These are phyloP conservation scores for Hydractinia echinata DNA, from an alignment of 30 jellyfish, hydroid and myxozoan genomes.

Conservation along the genomic window DNA sequence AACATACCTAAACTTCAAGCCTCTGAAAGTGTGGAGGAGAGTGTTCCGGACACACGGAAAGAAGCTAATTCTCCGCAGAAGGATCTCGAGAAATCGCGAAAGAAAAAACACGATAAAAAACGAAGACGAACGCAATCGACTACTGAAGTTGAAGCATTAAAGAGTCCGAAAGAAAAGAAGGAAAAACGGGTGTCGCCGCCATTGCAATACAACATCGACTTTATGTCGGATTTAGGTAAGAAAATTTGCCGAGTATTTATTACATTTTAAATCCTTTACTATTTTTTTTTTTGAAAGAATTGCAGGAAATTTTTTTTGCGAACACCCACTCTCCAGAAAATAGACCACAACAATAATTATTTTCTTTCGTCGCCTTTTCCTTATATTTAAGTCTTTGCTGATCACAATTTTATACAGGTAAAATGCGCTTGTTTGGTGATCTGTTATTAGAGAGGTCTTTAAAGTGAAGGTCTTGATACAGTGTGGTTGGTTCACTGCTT, in stretches of 20 bases:
- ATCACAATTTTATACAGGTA: too few relatives aligned
- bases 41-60: neutral
- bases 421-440: too few relatives aligned
- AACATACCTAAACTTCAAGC: conserved; percentile 32
- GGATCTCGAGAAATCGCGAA: conserved; percentile 22
- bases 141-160: conserved; percentile 11
- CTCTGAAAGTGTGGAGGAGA: neutral
- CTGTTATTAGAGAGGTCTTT: too few relatives aligned
- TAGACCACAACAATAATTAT: too few relatives aligned
- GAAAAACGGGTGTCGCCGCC: conserved; percentile 45
- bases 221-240: conserved; percentile 94
- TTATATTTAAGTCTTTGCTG: too few relatives aligned
- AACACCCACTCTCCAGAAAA: too few relatives aligned
- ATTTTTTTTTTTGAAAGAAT: too few relatives aligned
- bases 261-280: too few relatives aligned
- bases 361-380: too few relatives aligned
- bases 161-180: conserved; percentile 32
- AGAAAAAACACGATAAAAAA: conserved; percentile 36
- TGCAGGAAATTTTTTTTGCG: neutral
- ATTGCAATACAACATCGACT: conserved; percentile 63
- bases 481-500: too few relatives aligned
- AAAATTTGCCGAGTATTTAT: neutral
- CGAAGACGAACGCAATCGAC: conserved; percentile 37
- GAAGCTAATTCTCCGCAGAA: conserved; percentile 19
- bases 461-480: too few relatives aligned